phyloP scores from a whole-genome alignment of 2,888 invertebrate species.

The Timandra comae region DNA sequence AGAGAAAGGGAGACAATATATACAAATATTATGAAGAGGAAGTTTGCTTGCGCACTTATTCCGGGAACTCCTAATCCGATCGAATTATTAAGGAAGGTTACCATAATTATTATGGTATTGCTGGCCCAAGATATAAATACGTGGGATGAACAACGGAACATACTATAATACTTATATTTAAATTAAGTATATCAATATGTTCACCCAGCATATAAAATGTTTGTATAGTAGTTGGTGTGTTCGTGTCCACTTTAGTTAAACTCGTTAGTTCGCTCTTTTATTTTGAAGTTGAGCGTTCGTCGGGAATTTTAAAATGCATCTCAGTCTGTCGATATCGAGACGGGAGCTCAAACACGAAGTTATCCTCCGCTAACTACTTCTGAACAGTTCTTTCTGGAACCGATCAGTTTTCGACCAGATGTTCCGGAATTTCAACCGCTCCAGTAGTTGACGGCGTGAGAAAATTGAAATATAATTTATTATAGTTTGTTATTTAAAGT shows the following conservation, averaged over 20 bases:
- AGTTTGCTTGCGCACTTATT: too few species aligned
- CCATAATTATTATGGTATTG: too few species aligned
- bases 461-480: constrained; percentile 18
- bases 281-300: constrained; percentile 21
- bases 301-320: constrained; percentile 42
- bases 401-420: constrained; percentile 41
- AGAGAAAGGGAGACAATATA: too few species aligned
- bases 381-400: constrained; percentile 38
- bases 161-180: too few species aligned
- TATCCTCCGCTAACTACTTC: constrained; percentile 51
- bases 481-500: constrained; percentile 5
- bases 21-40: too few species aligned
- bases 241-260: constrained; percentile 6
- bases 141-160: too few species aligned
- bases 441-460: constrained; percentile 7
- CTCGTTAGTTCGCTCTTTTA: constrained; percentile 17
- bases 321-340: constrained; percentile 24
- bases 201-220: too few species aligned
- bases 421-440: constrained; percentile 21
- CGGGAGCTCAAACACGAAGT: constrained; percentile 53
- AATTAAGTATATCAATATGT: too few species aligned
- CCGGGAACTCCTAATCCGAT: too few species aligned
- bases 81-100: too few species aligned
- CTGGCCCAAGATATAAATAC: too few species aligned
- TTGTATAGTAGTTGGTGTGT: too few species aligned